phyloP scores from a whole-genome alignment of 1,140 invertebrate species.

The Temnothorax nylanderi region DNA sequence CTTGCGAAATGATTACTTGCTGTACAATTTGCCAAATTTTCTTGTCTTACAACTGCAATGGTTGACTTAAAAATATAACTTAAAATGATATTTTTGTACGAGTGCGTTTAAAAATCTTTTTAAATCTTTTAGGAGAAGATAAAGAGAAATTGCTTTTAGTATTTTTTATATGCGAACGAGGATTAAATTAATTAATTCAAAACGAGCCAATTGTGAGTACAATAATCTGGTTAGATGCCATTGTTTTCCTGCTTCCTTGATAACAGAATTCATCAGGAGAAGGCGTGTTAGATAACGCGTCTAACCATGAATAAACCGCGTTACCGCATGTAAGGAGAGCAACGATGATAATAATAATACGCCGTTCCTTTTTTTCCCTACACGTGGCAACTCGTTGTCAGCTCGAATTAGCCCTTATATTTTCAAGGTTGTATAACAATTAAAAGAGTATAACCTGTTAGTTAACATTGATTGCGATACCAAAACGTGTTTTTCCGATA shows the following conservation, averaged over 20 bases:
- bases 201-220: neutral
- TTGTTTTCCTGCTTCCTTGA: conserved; percentile 21
- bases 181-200: neutral
- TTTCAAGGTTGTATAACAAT: conserved; percentile 13
- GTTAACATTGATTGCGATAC: neutral
- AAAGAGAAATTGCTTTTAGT: neutral
- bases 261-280: conserved; percentile 19
- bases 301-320: conserved; percentile 24
- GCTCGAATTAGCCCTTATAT: neutral
- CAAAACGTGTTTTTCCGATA: neutral
- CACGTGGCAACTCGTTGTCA: neutral
- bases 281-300: conserved; percentile 31
- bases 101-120: neutral
- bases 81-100: too few species aligned
- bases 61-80: neutral
- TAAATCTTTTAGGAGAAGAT: neutral
- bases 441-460: neutral
- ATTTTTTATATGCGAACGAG: neutral
- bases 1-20: neutral
- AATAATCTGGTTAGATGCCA: neutral
- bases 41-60: neutral
- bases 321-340: conserved; percentile 16
- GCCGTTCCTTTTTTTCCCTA: conserved; percentile 15
- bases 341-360: conserved; percentile 24
- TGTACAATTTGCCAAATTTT: neutral